A percentile compares a stretch with the other conserved stretches of the same genome.
Conservation (phyloP, 35 echinoderm and acorn worm species). For the Heliocidaris erythrogramma region DNA sequence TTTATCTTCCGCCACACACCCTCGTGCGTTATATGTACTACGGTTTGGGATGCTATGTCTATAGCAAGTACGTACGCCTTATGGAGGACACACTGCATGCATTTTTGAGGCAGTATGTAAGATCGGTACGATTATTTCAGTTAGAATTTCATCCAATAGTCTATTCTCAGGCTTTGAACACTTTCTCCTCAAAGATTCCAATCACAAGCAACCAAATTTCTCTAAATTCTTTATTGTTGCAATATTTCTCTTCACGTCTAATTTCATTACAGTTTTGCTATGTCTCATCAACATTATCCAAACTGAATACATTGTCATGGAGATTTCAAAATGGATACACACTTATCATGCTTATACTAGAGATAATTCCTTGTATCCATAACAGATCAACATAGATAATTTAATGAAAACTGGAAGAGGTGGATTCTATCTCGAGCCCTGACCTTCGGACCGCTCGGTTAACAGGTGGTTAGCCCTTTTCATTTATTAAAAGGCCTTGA, state of each 20-base stretch:
- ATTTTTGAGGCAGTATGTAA: conserved; percentile 4
- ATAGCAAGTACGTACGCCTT: neutral
- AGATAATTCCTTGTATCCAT: neutral
- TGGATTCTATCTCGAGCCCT: neutral
- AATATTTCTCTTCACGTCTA: neutral
- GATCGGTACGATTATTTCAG: conserved; percentile 13
- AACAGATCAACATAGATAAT: neutral
- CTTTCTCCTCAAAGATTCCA: neutral
- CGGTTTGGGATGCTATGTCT: neutral
- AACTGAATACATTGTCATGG: neutral
- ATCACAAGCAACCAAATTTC: neutral
- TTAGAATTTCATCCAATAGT: conserved; percentile 19
- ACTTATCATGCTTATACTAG: neutral
- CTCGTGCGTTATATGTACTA: neutral
- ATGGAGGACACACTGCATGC: conserved; percentile 10
- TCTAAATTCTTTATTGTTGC: neutral
- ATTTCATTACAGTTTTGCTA: neutral
- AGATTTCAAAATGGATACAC: neutral
- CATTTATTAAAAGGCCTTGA: neutral
- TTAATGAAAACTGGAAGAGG: neutral
- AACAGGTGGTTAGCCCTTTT: conserved; percentile 9
- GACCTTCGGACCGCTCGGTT: neutral
- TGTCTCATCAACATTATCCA: neutral
- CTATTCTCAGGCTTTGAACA: neutral
- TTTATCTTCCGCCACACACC: neutral